Conservation (phyloP, 1,140 invertebrate genomes). For the Drosophila funebris region DNA sequence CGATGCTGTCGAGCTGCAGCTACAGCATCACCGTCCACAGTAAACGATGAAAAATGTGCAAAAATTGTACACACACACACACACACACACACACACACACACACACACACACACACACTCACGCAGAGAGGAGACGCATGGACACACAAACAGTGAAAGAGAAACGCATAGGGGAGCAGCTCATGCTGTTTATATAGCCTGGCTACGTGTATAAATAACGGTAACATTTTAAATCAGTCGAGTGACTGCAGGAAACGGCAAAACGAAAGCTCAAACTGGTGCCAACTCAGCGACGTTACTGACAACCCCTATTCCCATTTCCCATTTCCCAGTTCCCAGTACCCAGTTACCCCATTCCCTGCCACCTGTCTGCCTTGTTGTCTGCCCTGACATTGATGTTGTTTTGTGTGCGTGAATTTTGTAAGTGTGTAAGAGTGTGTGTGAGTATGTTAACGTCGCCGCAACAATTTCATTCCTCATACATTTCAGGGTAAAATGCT, state of each 20-base stretch:
- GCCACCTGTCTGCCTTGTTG: slow-evolving; percentile 43
- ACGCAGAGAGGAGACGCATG: neutral
- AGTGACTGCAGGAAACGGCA: slow-evolving; percentile 77
- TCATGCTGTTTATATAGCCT: slow-evolving; percentile 68
- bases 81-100: slow-evolving; percentile 4
- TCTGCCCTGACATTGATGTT: slow-evolving; percentile 72
- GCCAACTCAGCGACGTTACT: slow-evolving; percentile 52
- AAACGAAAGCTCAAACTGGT: slow-evolving; percentile 71
- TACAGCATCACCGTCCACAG: slow-evolving; percentile 32
- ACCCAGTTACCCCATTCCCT: slow-evolving; percentile 9
- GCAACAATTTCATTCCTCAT: slow-evolving; percentile 74
- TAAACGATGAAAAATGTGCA: slow-evolving; percentile 79
- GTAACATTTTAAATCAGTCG: slow-evolving; percentile 82
- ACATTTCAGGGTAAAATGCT: slow-evolving; percentile 51
- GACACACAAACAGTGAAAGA: neutral
- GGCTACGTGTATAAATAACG: slow-evolving; percentile 80
- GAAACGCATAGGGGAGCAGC: slow-evolving; percentile 3
- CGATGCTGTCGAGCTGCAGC: slow-evolving; percentile 67
- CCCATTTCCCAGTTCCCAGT: neutral
- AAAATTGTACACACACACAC: slow-evolving; percentile 44
- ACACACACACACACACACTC: slow-evolving; percentile 4
- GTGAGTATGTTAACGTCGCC: slow-evolving; percentile 53
- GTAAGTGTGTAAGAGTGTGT: slow-evolving; percentile 28
- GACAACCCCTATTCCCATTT: slow-evolving; percentile 52
- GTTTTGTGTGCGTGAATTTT: slow-evolving; percentile 16